phyloP scores from a whole-genome alignment of 2,797 vertebrate species.

The Rhinogobio ventralis region DNA sequence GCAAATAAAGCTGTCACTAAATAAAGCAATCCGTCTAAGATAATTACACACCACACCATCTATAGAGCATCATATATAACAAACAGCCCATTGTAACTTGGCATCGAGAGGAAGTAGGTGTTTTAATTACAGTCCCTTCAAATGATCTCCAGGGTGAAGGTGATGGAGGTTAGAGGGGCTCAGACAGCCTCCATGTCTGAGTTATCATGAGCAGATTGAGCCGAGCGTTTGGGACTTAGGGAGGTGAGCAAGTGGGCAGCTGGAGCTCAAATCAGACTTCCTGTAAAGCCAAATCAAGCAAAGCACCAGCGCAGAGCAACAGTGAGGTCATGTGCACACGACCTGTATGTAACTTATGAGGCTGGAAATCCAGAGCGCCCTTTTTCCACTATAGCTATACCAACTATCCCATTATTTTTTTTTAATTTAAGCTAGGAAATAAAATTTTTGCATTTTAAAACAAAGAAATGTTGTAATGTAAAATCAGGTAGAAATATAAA shows the following conservation, averaged over 20 bases:
- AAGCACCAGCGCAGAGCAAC: constrained; percentile 21
- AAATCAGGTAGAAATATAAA: not conserved
- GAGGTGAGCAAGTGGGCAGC: constrained; percentile 26
- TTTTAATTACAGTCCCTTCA: constrained; percentile 54
- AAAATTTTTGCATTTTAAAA: not conserved
- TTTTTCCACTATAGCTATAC: not conserved
- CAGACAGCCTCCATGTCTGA: constrained; percentile 32
- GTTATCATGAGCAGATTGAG: constrained; percentile 45
- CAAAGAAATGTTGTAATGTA: not conserved
- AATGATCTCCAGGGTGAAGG: constrained; percentile 35
- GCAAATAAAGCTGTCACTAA: constrained; percentile 34
- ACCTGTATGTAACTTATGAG: not conserved
- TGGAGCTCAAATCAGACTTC: constrained; percentile 40
- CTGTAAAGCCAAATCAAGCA: constrained; percentile 28
- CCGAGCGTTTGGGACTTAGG: constrained; percentile 33
- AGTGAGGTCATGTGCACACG: constrained; percentile 36
- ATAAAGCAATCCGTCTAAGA: constrained; percentile 15
- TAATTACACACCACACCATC: constrained; percentile 5
- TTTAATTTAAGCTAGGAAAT: not conserved
- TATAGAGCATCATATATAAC: constrained; percentile 19
- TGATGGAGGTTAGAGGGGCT: constrained; percentile 23
- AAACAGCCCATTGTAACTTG: constrained; percentile 37
- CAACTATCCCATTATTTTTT: not conserved
- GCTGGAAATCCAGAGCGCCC: not conserved
- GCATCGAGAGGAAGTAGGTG: constrained; percentile 30